Evolutionary conservation across 2,888 invertebrate genomes (phyloP).

Genomic region (Cheilosia scutellata): DNA sequence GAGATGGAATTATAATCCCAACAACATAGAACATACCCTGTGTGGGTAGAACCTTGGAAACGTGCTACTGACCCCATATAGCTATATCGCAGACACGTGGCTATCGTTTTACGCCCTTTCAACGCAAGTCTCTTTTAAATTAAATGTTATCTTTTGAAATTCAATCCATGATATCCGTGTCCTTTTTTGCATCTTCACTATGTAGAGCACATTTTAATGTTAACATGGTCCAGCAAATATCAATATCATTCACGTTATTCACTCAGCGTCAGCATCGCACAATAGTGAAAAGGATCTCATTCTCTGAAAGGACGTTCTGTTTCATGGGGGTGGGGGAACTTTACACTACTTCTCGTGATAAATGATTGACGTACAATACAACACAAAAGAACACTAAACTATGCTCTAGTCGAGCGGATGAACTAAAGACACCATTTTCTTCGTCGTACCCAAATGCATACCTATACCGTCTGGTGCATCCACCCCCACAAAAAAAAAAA

Average conservation of each 20-base stretch:
- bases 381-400: slow-evolving; percentile 20
- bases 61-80: slow-evolving; percentile 1
- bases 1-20: neutral
- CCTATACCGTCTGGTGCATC: neutral
- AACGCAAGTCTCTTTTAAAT: slow-evolving; percentile 5
- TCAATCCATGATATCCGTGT: neutral
- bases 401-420: slow-evolving; percentile 17
- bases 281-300: neutral
- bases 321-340: too few species aligned
- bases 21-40: neutral
- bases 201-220: neutral
- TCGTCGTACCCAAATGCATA: neutral
- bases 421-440: slow-evolving; percentile 4
- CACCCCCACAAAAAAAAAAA: neutral
- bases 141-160: slow-evolving; percentile 29
- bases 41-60: neutral
- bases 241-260: neutral
- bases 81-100: slow-evolving; percentile 17
- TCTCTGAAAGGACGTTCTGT: too few species aligned
- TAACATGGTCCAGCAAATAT: neutral
- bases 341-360: slow-evolving; percentile 12
- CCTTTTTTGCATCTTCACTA: neutral
- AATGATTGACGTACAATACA: slow-evolving; percentile 18
- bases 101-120: neutral
- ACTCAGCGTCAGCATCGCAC: neutral